A percentile compares a stretch with the other conserved stretches of the same genome.
phyloP scores from a whole-genome alignment of 2,888 invertebrate species.

The Drosophila tripunctata region DNA sequence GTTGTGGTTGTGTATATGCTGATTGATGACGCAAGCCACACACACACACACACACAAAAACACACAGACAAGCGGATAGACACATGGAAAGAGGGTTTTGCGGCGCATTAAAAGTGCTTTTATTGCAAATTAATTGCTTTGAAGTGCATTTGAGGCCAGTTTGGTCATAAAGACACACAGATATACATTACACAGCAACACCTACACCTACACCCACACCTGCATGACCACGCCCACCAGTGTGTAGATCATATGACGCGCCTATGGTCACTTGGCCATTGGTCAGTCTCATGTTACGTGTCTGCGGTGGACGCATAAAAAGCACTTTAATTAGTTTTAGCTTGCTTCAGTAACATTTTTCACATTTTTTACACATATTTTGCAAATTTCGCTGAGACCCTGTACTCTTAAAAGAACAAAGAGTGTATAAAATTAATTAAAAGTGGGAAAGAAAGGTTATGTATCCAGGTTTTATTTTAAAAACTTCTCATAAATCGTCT shows the following conservation, averaged over 20 bases:
- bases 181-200: constrained; percentile 3
- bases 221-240: constrained; percentile 16
- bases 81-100: background rate
- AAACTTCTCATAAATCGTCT: too few species aligned
- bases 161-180: constrained; percentile 32
- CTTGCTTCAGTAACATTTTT: constrained; percentile 19
- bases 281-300: constrained; percentile 46
- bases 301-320: constrained; percentile 22
- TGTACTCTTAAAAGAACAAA: background rate
- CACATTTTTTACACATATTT: background rate
- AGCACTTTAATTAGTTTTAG: constrained; percentile 61
- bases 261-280: constrained; percentile 46
- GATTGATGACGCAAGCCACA: constrained; percentile 39
- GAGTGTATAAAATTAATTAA: background rate
- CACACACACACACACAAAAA: constrained; percentile 3
- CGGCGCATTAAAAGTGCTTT: constrained; percentile 60
- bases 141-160: constrained; percentile 60
- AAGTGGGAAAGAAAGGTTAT: too few species aligned
- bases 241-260: constrained; percentile 51
- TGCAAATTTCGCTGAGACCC: background rate
- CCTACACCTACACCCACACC: background rate
- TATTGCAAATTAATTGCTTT: constrained; percentile 78
- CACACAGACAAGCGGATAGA: constrained; percentile 6
- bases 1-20: constrained; percentile 12
- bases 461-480: too few species aligned